A percentile compares a stretch with the other conserved stretches of the same genome.
Conservation (phyloP, 1,140 invertebrate species). For the Calycopis cecrops region DNA sequence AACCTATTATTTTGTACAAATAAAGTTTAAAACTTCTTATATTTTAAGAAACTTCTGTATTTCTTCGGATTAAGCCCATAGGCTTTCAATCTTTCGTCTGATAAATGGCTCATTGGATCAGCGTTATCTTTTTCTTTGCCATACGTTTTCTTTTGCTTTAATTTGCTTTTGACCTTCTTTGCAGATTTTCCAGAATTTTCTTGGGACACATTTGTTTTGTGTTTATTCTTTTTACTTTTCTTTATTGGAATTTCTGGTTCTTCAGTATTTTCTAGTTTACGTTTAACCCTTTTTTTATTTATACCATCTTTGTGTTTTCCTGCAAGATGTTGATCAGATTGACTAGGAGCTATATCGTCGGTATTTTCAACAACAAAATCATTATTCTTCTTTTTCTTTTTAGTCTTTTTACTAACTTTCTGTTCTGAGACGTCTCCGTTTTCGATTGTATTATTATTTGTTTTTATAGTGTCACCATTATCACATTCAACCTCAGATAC, state of each 20-base stretch:
- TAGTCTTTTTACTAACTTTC: not conserved
- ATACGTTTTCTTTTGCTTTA: slow-evolving; percentile 17
- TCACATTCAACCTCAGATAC: slow-evolving; percentile 1
- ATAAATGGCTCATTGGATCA: slow-evolving; percentile 71
- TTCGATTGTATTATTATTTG: slow-evolving; percentile 1
- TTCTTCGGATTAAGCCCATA: slow-evolving; percentile 96
- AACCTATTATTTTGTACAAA: too few species aligned
- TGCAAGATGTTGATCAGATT: not conserved
- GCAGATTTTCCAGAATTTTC: too few species aligned
- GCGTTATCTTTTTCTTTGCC: slow-evolving; percentile 22
- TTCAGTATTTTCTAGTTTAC: slow-evolving; percentile 22
- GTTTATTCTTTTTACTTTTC: slow-evolving; percentile 42
- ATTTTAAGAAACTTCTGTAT: slow-evolving; percentile 75
- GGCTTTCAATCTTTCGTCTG: slow-evolving; percentile 87
- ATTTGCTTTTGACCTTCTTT: slow-evolving; percentile 38
- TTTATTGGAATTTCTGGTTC: slow-evolving; percentile 23
- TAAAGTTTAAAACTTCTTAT: slow-evolving; percentile 62
- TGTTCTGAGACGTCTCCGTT: not conserved
- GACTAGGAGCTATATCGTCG: slow-evolving; percentile 3
- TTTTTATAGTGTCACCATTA: slow-evolving; percentile 4
- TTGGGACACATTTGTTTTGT: slow-evolving; percentile 37
- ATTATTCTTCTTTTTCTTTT: slow-evolving; percentile 19
- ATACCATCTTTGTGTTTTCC: slow-evolving; percentile 9
- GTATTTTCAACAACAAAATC: not conserved
- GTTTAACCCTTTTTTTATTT: slow-evolving; percentile 23